Conservation (phyloP, 1,140 invertebrate species). For the Brachionus sp. region DNA sequence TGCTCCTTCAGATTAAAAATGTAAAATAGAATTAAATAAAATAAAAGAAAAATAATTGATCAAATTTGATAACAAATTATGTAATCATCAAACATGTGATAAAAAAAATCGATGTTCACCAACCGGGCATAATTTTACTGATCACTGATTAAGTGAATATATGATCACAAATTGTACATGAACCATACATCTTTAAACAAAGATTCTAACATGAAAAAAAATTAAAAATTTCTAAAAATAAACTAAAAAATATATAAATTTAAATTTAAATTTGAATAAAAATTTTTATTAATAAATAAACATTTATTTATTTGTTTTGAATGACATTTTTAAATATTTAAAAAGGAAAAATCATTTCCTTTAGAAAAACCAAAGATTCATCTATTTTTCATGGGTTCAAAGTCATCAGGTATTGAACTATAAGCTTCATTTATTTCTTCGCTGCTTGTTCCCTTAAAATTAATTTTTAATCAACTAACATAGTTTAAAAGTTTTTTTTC, state of each 20-base stretch:
- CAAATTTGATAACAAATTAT: too few relatives aligned
- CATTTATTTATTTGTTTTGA: background rate
- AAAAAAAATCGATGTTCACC: too few relatives aligned
- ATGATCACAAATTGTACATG: background rate
- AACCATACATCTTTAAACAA: too few relatives aligned
- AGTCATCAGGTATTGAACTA: conserved; percentile 41
- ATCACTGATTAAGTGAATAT: background rate
- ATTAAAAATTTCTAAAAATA: too few relatives aligned
- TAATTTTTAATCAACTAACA: background rate
- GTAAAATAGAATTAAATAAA: too few relatives aligned
- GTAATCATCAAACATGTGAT: too few relatives aligned
- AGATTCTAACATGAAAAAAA: too few relatives aligned
- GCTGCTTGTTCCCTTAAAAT: conserved; percentile 14
- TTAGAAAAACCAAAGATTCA: background rate
- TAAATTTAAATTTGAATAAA: background rate
- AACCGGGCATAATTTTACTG: background rate
- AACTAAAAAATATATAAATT: too few relatives aligned
- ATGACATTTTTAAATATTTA: background rate
- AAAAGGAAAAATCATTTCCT: background rate
- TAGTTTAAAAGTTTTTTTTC: background rate
- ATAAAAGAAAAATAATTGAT: too few relatives aligned
- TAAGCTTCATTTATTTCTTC: conserved; percentile 36
- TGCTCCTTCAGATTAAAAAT: too few relatives aligned
- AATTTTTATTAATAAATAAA: background rate
- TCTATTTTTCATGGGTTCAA: conserved; percentile 35